These are phyloP conservation scores for Drosophila paucipuncta DNA, from an alignment of 2,888 invertebrate species.

Conservation along the genomic window DNA sequence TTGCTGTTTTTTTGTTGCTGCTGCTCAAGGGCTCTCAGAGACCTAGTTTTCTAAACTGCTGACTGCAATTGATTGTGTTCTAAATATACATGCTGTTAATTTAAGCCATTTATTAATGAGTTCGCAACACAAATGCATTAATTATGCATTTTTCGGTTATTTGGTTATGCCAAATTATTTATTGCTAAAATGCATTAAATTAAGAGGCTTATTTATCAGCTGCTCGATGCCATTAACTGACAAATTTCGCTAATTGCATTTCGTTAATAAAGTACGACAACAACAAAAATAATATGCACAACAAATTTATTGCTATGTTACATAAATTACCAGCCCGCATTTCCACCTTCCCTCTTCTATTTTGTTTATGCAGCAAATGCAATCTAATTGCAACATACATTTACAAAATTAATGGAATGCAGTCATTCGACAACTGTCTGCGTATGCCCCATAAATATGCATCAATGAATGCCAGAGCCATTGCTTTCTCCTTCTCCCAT, in stretches of 20 bases:
- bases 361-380: slow-evolving; percentile 51
- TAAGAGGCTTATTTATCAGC: slow-evolving; percentile 82
- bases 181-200: slow-evolving; percentile 81
- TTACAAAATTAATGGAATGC: slow-evolving; percentile 69
- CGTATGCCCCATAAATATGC: slow-evolving; percentile 67
- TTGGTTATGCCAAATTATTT: slow-evolving; percentile 62
- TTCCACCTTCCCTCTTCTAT: not conserved
- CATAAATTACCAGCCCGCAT: slow-evolving; percentile 49
- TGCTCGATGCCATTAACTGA: slow-evolving; percentile 77
- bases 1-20: slow-evolving; percentile 5
- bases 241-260: slow-evolving; percentile 79
- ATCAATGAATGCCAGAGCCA: slow-evolving; percentile 49
- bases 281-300: slow-evolving; percentile 33
- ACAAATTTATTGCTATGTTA: slow-evolving; percentile 60
- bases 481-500: not conserved
- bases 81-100: slow-evolving; percentile 63
- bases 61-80: slow-evolving; percentile 53
- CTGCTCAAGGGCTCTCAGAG: slow-evolving; percentile 39
- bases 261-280: slow-evolving; percentile 75
- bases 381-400: slow-evolving; percentile 65
- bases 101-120: slow-evolving; percentile 74
- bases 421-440: slow-evolving; percentile 70
- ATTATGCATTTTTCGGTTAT: slow-evolving; percentile 46
- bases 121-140: slow-evolving; percentile 62
- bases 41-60: slow-evolving; percentile 50